These are phyloP conservation scores for Geodia barretti DNA, from an alignment of 37 sponge, comb jelly and placozoan genomes.

Conservation along the genomic window DNA sequence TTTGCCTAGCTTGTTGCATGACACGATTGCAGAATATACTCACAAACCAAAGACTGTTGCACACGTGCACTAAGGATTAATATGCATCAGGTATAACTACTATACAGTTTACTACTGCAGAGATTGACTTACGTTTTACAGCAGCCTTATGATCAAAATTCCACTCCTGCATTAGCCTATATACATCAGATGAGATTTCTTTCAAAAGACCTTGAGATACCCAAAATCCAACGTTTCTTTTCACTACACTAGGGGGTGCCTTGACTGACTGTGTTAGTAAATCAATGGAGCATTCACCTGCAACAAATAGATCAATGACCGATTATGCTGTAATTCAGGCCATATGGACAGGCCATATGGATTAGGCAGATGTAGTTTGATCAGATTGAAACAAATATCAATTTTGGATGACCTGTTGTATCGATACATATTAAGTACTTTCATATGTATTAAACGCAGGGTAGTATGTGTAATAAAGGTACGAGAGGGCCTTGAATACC, in stretches of 20 bases:
- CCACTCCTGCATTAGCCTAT: not conserved
- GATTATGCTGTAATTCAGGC: no score
- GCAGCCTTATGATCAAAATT: not conserved
- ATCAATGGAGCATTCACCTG: conserved; percentile 75
- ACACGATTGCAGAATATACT: no score
- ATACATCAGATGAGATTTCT: conserved; percentile 51
- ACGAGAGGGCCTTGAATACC: no score
- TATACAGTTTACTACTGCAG: no score
- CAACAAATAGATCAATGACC: not conserved
- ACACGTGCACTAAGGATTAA: no score
- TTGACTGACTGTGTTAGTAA: conserved; percentile 48
- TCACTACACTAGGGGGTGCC: conserved; percentile 42
- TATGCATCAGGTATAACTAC: no score
- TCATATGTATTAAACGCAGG: no score
- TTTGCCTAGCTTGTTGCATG: no score
- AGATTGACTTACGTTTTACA: not conserved
- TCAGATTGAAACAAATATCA: not conserved
- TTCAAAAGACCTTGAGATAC: conserved; percentile 79
- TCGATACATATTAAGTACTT: not conserved
- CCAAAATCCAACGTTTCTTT: conserved; percentile 85
- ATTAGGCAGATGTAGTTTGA: not conserved
- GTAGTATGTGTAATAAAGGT: no score
- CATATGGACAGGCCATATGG: not conserved
- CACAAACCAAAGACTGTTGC: no score
- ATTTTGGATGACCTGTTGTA: not conserved